These are phyloP conservation scores for Cassiopea andromeda DNA, from an alignment of 30 jellyfish, hydroid and myxozoan genomes.

Conservation along the genomic window DNA sequence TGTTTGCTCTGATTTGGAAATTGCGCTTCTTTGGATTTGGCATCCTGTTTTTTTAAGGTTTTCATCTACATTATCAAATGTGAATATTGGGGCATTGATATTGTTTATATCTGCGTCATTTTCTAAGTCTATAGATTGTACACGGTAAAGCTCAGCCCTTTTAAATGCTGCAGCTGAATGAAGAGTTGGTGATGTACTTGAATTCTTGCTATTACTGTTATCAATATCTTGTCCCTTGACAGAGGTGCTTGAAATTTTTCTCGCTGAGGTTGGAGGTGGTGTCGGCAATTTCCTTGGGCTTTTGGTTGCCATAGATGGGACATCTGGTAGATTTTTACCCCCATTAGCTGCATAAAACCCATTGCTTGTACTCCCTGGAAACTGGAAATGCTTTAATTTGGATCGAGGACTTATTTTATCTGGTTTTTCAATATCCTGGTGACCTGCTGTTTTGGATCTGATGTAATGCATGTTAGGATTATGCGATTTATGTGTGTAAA, in stretches of 20 bases:
- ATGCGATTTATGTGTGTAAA: background rate
- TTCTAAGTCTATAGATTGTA: conserved; percentile 11
- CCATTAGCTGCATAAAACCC: conserved; percentile 27
- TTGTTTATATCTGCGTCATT: background rate
- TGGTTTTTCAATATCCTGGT: background rate
- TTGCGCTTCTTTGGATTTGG: conserved; percentile 10
- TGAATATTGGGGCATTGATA: background rate
- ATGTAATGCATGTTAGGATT: background rate
- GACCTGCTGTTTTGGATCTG: conserved; percentile 12
- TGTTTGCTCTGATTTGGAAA: conserved; percentile 21
- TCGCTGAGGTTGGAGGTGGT: conserved; percentile 42
- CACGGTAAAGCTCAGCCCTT: conserved; percentile 65
- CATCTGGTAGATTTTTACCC: conserved; percentile 28
- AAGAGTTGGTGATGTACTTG: conserved; percentile 8
- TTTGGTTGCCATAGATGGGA: conserved; percentile 19
- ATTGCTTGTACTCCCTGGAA: conserved; percentile 32
- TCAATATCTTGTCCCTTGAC: background rate
- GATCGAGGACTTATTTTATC: background rate
- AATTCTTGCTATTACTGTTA: background rate
- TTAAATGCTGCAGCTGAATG: conserved; percentile 24
- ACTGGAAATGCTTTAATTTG: background rate
- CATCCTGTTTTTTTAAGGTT: background rate
- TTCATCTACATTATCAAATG: conserved; percentile 29
- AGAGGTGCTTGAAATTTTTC: conserved; percentile 4
- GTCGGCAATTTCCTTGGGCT: conserved; percentile 67